Conservation (phyloP, 2,113 vertebrate species). For the Colaptes auratus region DNA sequence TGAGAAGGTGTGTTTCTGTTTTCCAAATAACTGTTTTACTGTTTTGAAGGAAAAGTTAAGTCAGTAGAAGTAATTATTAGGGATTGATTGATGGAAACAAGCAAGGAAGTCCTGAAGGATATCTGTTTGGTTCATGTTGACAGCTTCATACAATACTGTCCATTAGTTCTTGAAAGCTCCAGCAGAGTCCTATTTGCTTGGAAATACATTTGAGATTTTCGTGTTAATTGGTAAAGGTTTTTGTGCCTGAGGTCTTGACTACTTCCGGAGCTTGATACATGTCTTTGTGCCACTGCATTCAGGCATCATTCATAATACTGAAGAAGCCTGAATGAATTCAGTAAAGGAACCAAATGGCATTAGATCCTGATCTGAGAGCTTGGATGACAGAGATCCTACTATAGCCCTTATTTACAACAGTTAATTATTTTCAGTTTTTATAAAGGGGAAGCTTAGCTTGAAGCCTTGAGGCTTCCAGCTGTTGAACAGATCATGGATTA, state of each 20-base stretch:
- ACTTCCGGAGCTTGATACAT: not conserved
- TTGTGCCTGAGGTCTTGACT: not conserved
- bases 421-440: not conserved
- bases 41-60: not conserved
- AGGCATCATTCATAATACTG: not conserved
- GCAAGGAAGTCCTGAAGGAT: not conserved
- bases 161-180: not conserved
- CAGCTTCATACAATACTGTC: not conserved
- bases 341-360: not conserved
- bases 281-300: not conserved
- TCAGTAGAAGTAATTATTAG: not conserved
- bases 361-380: not conserved
- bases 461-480: not conserved
- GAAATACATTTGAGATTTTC: not conserved
- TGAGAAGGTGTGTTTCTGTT: not conserved
- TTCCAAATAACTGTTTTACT: not conserved
- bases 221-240: not conserved
- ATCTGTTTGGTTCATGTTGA: not conserved
- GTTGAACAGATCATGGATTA: not conserved
- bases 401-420: not conserved
- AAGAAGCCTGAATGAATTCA: not conserved
- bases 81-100: not conserved
- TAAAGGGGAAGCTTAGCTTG: not conserved
- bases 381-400: not conserved
- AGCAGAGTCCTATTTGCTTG: not conserved